Conservation (phyloP, 2,888 invertebrate genomes). For the Erannis defoliaria region DNA sequence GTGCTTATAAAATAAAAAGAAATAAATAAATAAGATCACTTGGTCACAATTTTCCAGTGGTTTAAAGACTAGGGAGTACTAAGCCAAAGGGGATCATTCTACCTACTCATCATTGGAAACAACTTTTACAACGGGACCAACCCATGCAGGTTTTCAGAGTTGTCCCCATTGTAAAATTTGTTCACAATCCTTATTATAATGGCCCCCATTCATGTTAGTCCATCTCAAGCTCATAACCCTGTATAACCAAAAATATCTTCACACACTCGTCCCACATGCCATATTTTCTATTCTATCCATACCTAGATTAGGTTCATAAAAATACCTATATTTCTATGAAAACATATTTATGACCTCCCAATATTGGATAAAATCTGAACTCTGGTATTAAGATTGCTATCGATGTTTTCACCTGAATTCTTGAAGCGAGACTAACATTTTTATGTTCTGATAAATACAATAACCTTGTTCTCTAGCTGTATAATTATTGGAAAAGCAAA, state of each 20-base stretch:
- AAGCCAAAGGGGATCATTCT: no score
- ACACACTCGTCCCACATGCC: not conserved
- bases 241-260: not conserved
- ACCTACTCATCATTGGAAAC: no score
- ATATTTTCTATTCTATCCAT: not conserved
- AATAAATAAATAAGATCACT: no score
- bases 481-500: not conserved
- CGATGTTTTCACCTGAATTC: slow-evolving; percentile 6
- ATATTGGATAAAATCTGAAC: slow-evolving; percentile 19
- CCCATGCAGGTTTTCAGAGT: no score
- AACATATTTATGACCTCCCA: slow-evolving; percentile 7
- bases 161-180: no score
- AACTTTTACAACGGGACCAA: no score
- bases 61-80: no score
- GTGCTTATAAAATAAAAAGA: no score
- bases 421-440: slow-evolving; percentile 6
- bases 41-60: no score
- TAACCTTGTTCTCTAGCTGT: slow-evolving; percentile 4
- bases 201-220: no score
- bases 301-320: not conserved
- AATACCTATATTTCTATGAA: not conserved
- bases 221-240: no score
- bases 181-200: no score
- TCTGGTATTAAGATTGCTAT: slow-evolving; percentile 16
- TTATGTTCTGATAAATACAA: slow-evolving; percentile 14